These are phyloP conservation scores for Rotaria socialis DNA, from an alignment of 2,888 invertebrate genomes.

Conservation along the genomic window DNA sequence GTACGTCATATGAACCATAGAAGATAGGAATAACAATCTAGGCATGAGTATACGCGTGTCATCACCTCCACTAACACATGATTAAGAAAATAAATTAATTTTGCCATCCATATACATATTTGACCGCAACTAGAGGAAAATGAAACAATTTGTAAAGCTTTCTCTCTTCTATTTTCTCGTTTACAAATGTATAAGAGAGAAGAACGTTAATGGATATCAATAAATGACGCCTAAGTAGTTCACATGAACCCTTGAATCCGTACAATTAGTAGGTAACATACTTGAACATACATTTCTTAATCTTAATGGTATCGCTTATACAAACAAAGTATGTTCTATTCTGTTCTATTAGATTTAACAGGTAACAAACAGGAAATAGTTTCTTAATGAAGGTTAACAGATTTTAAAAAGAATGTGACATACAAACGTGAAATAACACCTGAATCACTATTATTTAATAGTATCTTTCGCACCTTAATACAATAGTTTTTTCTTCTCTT, in stretches of 20 bases:
- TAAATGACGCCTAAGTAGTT: background rate
- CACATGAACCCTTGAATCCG: background rate
- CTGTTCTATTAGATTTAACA: background rate
- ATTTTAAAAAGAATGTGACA: background rate
- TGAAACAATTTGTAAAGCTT: background rate
- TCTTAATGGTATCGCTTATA: background rate
- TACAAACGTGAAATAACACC: background rate
- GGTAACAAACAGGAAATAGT: background rate
- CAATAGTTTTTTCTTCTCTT: background rate
- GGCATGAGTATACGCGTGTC: background rate
- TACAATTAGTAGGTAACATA: background rate
- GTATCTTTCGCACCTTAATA: background rate
- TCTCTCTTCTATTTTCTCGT: background rate
- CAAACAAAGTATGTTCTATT: background rate
- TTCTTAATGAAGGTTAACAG: background rate
- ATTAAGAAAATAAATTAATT: conserved; percentile 1
- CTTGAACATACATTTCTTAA: background rate
- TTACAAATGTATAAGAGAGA: background rate
- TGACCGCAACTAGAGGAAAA: background rate
- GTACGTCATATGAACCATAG: background rate
- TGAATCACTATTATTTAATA: background rate
- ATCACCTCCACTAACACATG: background rate
- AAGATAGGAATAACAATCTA: conserved; percentile 10
- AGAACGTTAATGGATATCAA: background rate
- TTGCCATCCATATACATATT: background rate